Conservation (phyloP, 2,888 invertebrate genomes). For the Steinernema hermaphroditum region DNA sequence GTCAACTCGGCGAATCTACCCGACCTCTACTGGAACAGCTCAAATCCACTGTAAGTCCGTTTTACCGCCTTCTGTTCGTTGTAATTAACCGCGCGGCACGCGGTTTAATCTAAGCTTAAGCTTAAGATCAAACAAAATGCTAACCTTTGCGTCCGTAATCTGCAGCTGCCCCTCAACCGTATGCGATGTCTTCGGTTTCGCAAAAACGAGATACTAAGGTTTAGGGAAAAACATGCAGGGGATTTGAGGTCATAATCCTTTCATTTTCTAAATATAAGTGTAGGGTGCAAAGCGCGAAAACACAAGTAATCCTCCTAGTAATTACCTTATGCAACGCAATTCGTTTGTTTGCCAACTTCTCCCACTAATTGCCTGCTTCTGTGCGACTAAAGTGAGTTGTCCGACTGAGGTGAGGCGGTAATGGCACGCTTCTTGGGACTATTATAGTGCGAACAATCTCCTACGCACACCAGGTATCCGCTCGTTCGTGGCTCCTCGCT, state of each 20-base stretch:
- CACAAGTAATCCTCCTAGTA: constrained; percentile 25
- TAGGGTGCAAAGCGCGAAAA: too few relatives aligned
- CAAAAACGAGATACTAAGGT: neutral
- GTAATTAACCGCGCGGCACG: constrained; percentile 29
- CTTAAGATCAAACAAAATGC: constrained; percentile 22
- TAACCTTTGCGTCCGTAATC: constrained; percentile 16
- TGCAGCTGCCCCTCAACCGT: constrained; percentile 24
- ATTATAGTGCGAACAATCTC: constrained; percentile 29
- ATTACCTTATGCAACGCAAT: constrained; percentile 29
- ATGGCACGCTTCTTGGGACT: constrained; percentile 25
- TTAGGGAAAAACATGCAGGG: neutral
- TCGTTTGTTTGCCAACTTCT: constrained; percentile 27
- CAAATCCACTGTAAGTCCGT: constrained; percentile 23
- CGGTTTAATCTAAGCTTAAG: constrained; percentile 27
- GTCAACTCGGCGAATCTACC: constrained; percentile 4
- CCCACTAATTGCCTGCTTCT: constrained; percentile 15
- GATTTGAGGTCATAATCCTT: too few relatives aligned
- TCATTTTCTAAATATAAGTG: too few relatives aligned
- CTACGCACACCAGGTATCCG: constrained; percentile 21
- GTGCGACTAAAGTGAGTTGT: neutral
- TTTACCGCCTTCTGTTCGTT: constrained; percentile 17
- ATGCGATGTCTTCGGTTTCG: neutral
- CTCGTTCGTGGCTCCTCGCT: too few relatives aligned
- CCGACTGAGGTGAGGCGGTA: constrained; percentile 16
- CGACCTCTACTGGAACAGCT: constrained; percentile 29